Conservation (phyloP, 1,140 invertebrate genomes). For the Sitophilus oryzae region DNA sequence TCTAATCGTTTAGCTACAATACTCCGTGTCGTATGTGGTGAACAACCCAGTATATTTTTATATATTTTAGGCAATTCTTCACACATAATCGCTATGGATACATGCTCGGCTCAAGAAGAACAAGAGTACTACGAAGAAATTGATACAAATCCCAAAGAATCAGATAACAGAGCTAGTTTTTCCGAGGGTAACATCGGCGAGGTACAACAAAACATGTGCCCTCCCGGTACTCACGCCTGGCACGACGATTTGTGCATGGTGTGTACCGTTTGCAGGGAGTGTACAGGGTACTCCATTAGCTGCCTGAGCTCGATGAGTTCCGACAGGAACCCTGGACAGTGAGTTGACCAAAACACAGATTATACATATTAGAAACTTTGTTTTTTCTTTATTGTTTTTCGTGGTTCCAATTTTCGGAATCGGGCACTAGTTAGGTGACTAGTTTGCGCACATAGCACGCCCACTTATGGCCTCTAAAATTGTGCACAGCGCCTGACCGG, state of each 20-base stretch:
- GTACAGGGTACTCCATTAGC: slow-evolving; percentile 83
- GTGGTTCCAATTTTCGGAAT: no score
- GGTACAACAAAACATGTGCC: slow-evolving; percentile 54
- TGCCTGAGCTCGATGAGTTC: slow-evolving; percentile 75
- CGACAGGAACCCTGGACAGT: slow-evolving; percentile 81
- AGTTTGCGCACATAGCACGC: no score
- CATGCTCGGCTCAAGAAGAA: slow-evolving; percentile 55
- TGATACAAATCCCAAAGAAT: slow-evolving; percentile 33
- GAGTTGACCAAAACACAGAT: no score
- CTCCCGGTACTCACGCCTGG: slow-evolving; percentile 66
- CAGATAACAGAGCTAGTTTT: slow-evolving; percentile 40
- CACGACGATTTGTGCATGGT: slow-evolving; percentile 79
- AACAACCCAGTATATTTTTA: no score
- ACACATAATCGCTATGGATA: slow-evolving; percentile 59
- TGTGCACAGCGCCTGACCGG: no score
- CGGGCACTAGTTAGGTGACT: no score
- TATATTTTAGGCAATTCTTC: slow-evolving; percentile 26
- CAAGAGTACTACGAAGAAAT: slow-evolving; percentile 38
- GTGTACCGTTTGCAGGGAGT: slow-evolving; percentile 87
- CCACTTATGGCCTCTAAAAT: no score
- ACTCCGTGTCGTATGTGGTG: no score
- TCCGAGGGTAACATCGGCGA: slow-evolving; percentile 49
- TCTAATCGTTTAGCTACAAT: no score
- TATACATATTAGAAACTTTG: no score
- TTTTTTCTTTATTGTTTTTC: no score